Evolutionary conservation across 2,113 vertebrate genomes (phyloP).

Genomic region (Nanorana parkeri): DNA sequence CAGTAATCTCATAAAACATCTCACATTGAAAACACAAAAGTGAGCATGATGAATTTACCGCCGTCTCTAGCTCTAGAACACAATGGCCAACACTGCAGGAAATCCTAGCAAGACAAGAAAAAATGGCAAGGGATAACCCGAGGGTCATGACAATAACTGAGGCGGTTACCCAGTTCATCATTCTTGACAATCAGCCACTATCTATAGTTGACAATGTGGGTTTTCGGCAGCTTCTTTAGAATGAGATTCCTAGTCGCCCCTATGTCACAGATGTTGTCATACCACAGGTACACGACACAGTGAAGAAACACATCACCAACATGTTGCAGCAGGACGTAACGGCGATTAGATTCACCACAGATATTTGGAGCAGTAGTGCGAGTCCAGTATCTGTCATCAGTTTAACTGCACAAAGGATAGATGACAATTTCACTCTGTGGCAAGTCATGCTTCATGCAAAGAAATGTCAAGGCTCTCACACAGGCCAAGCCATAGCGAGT

Average conservation of each 20-base stretch:
- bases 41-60: not conserved
- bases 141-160: not conserved
- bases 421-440: not conserved
- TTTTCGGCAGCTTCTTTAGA: not conserved
- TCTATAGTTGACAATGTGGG: not conserved
- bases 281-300: not conserved
- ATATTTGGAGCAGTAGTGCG: not conserved
- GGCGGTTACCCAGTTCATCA: not conserved
- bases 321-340: not conserved
- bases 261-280: not conserved
- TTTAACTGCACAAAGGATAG: not conserved
- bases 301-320: not conserved
- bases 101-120: too few species aligned
- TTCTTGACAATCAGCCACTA: constrained; percentile 5
- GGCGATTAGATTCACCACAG: not conserved
- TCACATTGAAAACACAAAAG: constrained; percentile 51
- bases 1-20: constrained; percentile 59
- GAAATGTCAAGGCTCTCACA: too few species aligned
- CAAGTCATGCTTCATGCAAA: not conserved
- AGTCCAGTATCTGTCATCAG: not conserved
- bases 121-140: not conserved
- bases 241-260: not conserved
- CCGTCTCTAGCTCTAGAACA: not conserved
- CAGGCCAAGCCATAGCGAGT: too few species aligned
- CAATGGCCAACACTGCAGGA: too few species aligned